Evolutionary conservation across 2,113 vertebrate species (phyloP).

Genomic region (Pomatostomus ruficeps): DNA sequence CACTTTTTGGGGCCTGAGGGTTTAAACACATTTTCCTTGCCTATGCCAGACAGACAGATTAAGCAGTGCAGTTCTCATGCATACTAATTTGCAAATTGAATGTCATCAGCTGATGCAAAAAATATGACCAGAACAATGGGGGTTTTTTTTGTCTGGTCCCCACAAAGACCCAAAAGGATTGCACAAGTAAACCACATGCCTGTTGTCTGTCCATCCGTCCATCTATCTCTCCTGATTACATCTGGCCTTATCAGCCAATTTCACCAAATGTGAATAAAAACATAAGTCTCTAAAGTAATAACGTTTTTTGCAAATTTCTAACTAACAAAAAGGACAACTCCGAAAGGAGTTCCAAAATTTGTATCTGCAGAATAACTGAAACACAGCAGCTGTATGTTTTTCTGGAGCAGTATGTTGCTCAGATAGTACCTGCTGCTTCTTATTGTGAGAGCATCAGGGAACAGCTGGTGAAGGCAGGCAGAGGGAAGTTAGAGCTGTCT

Average conservation of each 20-base stretch:
- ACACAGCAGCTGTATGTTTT: neutral
- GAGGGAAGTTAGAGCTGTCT: neutral
- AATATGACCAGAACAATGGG: neutral
- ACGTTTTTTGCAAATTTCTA: neutral
- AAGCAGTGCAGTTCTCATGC: neutral
- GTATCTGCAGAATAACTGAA: neutral
- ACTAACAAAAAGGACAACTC: neutral
- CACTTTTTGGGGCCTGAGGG: neutral
- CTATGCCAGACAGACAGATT: neutral
- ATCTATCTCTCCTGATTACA: neutral
- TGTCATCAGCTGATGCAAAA: neutral
- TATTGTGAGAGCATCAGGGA: neutral
- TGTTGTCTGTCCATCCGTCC: neutral
- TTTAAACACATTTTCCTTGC: neutral
- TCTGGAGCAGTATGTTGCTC: neutral
- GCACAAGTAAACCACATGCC: rapidly evolving
- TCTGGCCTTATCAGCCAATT: neutral
- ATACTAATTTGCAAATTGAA: neutral
- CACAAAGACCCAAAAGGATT: neutral
- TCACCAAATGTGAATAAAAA: neutral
- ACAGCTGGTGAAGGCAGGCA: neutral
- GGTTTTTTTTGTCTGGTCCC: neutral
- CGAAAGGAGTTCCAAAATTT: neutral
- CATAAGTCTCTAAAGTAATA: neutral
- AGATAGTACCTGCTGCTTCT: neutral